phyloP scores from a whole-genome alignment of 2,888 invertebrate genomes.

The Ennomos fuscantarius region DNA sequence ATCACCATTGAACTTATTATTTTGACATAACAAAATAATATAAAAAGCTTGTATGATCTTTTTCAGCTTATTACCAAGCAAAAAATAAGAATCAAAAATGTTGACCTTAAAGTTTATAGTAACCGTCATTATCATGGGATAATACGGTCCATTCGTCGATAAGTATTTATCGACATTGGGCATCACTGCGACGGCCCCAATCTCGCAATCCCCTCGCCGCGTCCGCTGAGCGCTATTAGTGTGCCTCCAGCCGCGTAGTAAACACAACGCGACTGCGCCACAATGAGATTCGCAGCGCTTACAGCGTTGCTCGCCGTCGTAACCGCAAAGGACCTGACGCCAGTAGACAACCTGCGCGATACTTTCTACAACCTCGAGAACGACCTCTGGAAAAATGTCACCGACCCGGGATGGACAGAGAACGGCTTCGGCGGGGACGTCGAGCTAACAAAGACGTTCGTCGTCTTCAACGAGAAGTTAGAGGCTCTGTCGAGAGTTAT shows the following conservation, averaged over 20 bases:
- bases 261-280: constrained; percentile 48
- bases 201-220: constrained; percentile 61
- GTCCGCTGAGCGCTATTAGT: constrained; percentile 52
- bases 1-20: too few species aligned
- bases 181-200: constrained; percentile 64
- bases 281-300: constrained; percentile 70
- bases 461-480: constrained; percentile 81
- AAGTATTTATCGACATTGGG: constrained; percentile 34
- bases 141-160: constrained; percentile 25
- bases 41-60: too few species aligned
- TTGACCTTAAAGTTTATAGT: too few species aligned
- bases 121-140: too few species aligned
- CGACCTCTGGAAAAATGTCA: constrained; percentile 76
- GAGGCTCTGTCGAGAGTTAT: constrained; percentile 62
- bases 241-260: constrained; percentile 60
- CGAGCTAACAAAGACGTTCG: constrained; percentile 85
- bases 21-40: too few species aligned
- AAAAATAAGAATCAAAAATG: too few species aligned
- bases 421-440: constrained; percentile 79
- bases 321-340: constrained; percentile 61
- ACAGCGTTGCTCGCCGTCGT: constrained; percentile 59
- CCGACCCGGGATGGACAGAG: constrained; percentile 67
- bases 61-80: too few species aligned
- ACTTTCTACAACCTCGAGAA: constrained; percentile 86
- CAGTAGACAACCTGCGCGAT: constrained; percentile 86